These are phyloP conservation scores for Leptinotarsa lineolata DNA, from an alignment of 1,140 invertebrate genomes.

Conservation along the genomic window DNA sequence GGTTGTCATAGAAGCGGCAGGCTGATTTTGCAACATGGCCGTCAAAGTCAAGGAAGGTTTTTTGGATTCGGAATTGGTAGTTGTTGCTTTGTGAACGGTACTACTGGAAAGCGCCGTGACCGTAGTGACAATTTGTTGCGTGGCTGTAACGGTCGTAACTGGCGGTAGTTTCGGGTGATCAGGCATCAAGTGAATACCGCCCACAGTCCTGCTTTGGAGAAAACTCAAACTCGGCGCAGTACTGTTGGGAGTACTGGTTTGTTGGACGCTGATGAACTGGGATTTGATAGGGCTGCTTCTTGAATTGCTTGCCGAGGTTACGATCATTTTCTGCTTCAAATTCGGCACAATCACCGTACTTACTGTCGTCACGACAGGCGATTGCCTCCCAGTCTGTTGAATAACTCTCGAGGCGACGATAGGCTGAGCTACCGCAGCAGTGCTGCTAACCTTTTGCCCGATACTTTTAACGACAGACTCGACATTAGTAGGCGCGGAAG, in stretches of 20 bases:
- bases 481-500: slow-evolving; percentile 46
- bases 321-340: slow-evolving; percentile 42
- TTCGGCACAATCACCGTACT: slow-evolving; percentile 49
- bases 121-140: slow-evolving; percentile 14
- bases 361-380: slow-evolving; percentile 31
- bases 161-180: slow-evolving; percentile 46
- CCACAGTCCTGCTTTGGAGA: slow-evolving; percentile 29
- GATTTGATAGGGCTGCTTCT: slow-evolving; percentile 25
- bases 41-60: slow-evolving; percentile 52
- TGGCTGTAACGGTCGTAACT: slow-evolving; percentile 31
- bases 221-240: slow-evolving; percentile 36
- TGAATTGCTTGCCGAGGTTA: slow-evolving; percentile 16
- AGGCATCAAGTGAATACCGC: slow-evolving; percentile 40
- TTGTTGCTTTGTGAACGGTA: slow-evolving; percentile 26
- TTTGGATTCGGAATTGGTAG: slow-evolving; percentile 34
- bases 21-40: slow-evolving; percentile 55
- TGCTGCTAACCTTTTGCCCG: slow-evolving; percentile 42
- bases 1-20: slow-evolving; percentile 50
- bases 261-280: slow-evolving; percentile 32
- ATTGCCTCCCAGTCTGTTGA: slow-evolving; percentile 37
- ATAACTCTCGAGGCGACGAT: slow-evolving; percentile 44
- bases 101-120: slow-evolving; percentile 24
- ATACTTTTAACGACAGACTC: slow-evolving; percentile 43
- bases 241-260: slow-evolving; percentile 52
- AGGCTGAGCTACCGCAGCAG: slow-evolving; percentile 28